Evolutionary conservation across 1,140 invertebrate genomes (phyloP), one percentile per base, ranked within the genome.

Genomic region (Schlechtendalia chinensis): DNA sequence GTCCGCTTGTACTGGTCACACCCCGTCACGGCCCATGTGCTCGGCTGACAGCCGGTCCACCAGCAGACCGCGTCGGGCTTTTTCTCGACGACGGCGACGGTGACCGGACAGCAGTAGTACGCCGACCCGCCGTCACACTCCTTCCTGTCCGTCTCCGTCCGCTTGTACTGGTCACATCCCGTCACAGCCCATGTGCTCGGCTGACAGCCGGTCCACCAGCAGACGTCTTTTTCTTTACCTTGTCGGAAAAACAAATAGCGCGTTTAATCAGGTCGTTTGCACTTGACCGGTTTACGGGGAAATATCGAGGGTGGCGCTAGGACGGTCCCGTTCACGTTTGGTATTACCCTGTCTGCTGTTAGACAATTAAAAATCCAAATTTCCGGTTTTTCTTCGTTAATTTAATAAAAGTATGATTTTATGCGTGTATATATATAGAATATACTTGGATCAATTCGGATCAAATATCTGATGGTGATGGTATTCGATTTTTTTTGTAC

Each of bases 201-300:
- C 24, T 82, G 81, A 45, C 81, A 82, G 39, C 74, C 81, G 3
- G 74, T 82, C 81, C 81, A 82, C 81, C 74, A 79, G 45, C 81
- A 82, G 8, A 67, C 72, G 16, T 32, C 59, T n/a, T 39, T 8
- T 16, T 4, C 29, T 65, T 17, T 6, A 63, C 5, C 10, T 14
- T 1, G 1, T 27, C 12, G 1, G 19, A 65, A 29, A 65, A 1
- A 61, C 24, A 0, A 16, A 16, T 27, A n/a, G n/a, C n/a, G n/a
- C n/a, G n/a, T n/a, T n/a, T n/a, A n/a, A n/a, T n/a, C n/a, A n/a
- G n/a, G n/a, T n/a, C n/a, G n/a, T n/a, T n/a, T n/a, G n/a, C n/a
- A n/a, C n/a, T n/a, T n/a, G n/a, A n/a, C n/a, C n/a, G n/a, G n/a
- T n/a, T n/a, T n/a, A n/a, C n/a, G n/a, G n/a, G n/a, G n/a, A n/a